Conservation (phyloP, 2,113 vertebrate species). For the Aphyosemion australe region DNA sequence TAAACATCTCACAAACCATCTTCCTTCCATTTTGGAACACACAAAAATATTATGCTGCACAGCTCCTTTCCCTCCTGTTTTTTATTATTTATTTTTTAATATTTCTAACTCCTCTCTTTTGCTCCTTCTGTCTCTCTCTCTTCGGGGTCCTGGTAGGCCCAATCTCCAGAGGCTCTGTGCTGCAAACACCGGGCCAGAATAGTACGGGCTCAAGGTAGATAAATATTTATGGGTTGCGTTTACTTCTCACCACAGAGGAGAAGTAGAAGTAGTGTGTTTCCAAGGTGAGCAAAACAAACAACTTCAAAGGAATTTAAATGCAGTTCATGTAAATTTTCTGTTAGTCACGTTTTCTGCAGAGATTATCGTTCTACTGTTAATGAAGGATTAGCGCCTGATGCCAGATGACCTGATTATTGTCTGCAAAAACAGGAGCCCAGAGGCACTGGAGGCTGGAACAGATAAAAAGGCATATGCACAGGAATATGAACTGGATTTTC, state of each 20-base stretch:
- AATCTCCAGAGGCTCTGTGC: conserved; percentile 68
- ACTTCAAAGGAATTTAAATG: conserved; percentile 79
- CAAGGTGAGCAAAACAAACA: conserved; percentile 79
- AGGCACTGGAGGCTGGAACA: conserved; percentile 1
- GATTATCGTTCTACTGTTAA: conserved; percentile 60
- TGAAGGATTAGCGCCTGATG: conserved; percentile 50
- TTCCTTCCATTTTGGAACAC: conserved; percentile 52
- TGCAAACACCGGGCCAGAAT: conserved; percentile 75
- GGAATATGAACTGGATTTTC: not conserved
- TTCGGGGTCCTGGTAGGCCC: conserved; percentile 61
- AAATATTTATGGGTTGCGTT: conserved; percentile 78
- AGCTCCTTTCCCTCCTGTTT: not conserved
- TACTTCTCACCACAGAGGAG: conserved; percentile 66
- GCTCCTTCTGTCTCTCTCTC: conserved; percentile 7
- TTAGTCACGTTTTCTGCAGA: conserved; percentile 60
- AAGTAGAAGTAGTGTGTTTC: conserved; percentile 74
- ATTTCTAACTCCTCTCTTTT: not conserved
- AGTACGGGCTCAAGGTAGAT: conserved; percentile 70
- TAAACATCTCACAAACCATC: conserved; percentile 56
- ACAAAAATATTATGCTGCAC: conserved; percentile 49
- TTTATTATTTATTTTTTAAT: no score
- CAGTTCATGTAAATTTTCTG: conserved; percentile 64
- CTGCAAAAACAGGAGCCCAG: conserved; percentile 34
- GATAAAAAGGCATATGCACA: conserved; percentile 3
- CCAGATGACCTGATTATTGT: conserved; percentile 72